Evolutionary conservation across 1,140 invertebrate genomes (phyloP), one percentile per base, ranked within the genome.

Genomic region (Sarcophaga bullata): DNA sequence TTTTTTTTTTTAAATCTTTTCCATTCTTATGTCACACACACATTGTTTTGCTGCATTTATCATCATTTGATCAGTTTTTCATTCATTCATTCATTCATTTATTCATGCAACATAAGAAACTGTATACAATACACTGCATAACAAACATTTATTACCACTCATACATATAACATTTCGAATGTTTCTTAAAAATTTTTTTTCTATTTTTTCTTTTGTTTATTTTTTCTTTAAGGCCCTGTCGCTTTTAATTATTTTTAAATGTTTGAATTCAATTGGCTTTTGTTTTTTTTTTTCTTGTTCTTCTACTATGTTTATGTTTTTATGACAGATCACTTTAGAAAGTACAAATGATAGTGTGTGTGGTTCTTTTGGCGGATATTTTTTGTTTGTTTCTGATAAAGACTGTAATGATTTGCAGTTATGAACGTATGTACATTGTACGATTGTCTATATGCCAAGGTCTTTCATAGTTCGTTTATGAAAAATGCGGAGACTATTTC

Each of bases 291-390:
- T 15, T 15, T 15, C 52, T 58, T 58, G 13, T 6, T 15, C 73
- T 48, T 8, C 73, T 6, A 76, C 73, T 6, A 78, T 9, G 6
- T 76, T 15, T 15, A n/a, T n/a, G 13, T 48, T 49, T 50, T 50
- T 78, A 78, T 78, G 75, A 52, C 75, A 78, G 75, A 78, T 78
- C 25, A 25, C 75, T 78, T 78, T 78, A 78, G 75, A 78, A 78
- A 78, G 75, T 78, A 50, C 49, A 78, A 52, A 49, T 68, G 17
- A 68, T 68, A 37, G 1, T 37, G 25, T 68, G 17, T 19, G 19
- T 68, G 17, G 19, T 68, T 68, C 62, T 68, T 68, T 68, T 68
- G 17, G n/a, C 62, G 17, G 17, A 19, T 68, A 9, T 68, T 68
- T 68, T 68, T 68, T 68, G 3, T 68, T 58, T 58, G 3, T 58